Conservation (phyloP, 2,888 invertebrate species). For the Tinea trinotella region DNA sequence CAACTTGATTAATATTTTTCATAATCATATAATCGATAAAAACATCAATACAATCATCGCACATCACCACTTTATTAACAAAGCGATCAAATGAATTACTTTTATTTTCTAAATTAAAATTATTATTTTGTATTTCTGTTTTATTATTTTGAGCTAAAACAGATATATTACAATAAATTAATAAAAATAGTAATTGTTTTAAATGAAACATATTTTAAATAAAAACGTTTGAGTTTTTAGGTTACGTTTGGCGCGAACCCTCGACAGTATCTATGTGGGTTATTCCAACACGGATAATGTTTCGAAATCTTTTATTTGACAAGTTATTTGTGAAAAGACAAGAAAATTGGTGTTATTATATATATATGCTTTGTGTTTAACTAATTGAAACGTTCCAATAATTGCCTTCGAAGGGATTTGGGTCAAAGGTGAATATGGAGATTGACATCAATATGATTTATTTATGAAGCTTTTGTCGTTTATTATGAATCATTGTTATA, state of each 20-base stretch:
- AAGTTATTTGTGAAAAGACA: background rate
- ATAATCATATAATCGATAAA: slow-evolving; percentile 16
- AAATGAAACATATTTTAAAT: background rate
- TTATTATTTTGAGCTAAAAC: background rate
- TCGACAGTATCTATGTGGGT: too few relatives aligned
- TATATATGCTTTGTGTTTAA: slow-evolving; percentile 6
- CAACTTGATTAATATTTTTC: slow-evolving; percentile 13
- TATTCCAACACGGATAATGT: too few relatives aligned
- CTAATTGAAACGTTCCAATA: background rate
- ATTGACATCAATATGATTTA: too few relatives aligned
- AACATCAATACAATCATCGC: slow-evolving; percentile 3
- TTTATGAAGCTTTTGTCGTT: too few relatives aligned
- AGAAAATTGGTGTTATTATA: slow-evolving; percentile 4
- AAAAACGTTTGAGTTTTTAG: background rate
- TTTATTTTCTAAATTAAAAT: background rate
- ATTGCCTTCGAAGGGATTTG: too few relatives aligned
- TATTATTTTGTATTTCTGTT: background rate
- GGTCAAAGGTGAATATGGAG: too few relatives aligned
- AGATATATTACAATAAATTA: background rate
- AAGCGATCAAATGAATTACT: background rate
- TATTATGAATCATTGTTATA: too few relatives aligned
- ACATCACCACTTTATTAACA: slow-evolving; percentile 6
- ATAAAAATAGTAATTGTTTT: background rate
- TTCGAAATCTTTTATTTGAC: slow-evolving; percentile 3
- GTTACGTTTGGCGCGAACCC: background rate